Evolutionary conservation across 2,113 vertebrate genomes (phyloP), one percentile per base, ranked within the genome.

Genomic region (Actinemys pallida): DNA sequence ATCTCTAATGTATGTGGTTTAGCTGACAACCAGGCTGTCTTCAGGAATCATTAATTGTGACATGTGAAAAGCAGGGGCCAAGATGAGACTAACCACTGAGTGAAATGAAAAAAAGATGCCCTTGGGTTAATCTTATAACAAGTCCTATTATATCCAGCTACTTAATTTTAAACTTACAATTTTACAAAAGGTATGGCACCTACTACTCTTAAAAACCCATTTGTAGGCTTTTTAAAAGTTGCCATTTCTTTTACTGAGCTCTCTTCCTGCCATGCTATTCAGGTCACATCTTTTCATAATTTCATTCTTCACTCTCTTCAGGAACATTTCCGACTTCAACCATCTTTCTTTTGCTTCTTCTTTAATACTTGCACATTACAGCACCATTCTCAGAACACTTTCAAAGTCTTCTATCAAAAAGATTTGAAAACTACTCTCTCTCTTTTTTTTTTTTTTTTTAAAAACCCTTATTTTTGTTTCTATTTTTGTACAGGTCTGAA

Each of bases 201-300:
- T 2, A 69, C 24, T 42, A 86, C 82, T 89, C 78, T 94, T 29
- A 53, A 85, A 45, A 81, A 62, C 72, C 62, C 50, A 8, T 82
- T 47, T 76, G 12, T 78, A 81, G 52, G 1, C 79, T 96, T 87
- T 87, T 92, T 69, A 94, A 93, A 95, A 19, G n/a, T 84, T 75
- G 50, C 39, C 3, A 84, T 93, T 96, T 90, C 50, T 92, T 62
- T 81, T 78, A 87, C 29, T 89, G 45, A 93, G 22, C 54, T 81
- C 52, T 42, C 76, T 72, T 56, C 13, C 88, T 87, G 92, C 76
- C 19, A n/a, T 35, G 47, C 9, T 57, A 56, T 90, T 93, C 84
- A 47, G 7, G 13, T 93, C 5, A 88, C 2, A 14, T 47, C 1
- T 65, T 47, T 93, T 96, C 29, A 45, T 81, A 65, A 52, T 89